phyloP scores from a whole-genome alignment of 2,113 vertebrate genomes.

The Argyrosomus japonicus region DNA sequence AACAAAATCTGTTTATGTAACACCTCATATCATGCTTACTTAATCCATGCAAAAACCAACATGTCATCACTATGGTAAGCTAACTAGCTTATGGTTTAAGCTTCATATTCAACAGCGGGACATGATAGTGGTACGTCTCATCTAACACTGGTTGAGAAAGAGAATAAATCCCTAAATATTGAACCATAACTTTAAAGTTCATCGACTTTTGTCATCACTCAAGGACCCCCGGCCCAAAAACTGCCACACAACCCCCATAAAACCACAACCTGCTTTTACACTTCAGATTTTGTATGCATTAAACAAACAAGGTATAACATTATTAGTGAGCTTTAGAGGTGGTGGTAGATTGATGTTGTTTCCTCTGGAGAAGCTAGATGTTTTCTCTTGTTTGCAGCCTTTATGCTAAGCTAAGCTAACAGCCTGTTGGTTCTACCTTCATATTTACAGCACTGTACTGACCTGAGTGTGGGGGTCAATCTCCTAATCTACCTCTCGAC shows the following conservation, averaged over 20 bases:
- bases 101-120: neutral
- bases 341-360: neutral
- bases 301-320: neutral
- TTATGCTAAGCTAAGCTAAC: constrained; percentile 10
- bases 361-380: neutral
- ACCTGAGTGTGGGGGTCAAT: neutral
- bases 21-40: too few species aligned
- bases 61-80: neutral
- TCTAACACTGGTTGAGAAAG: neutral
- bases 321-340: neutral
- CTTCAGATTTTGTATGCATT: neutral
- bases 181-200: neutral
- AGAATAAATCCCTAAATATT: neutral
- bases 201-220: too few species aligned
- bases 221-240: neutral
- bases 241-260: neutral
- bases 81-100: neutral
- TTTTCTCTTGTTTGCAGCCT: neutral
- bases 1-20: too few species aligned
- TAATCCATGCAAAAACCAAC: too few species aligned
- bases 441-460: neutral
- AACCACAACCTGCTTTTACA: neutral
- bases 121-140: neutral
- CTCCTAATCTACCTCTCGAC: neutral
- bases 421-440: neutral